Percentiles rank a stretch among this genome's conserved stretches.
These are phyloP conservation scores for Ichneumoninae sp. DNA, from an alignment of 2,888 invertebrate genomes.

Conservation along the genomic window DNA sequence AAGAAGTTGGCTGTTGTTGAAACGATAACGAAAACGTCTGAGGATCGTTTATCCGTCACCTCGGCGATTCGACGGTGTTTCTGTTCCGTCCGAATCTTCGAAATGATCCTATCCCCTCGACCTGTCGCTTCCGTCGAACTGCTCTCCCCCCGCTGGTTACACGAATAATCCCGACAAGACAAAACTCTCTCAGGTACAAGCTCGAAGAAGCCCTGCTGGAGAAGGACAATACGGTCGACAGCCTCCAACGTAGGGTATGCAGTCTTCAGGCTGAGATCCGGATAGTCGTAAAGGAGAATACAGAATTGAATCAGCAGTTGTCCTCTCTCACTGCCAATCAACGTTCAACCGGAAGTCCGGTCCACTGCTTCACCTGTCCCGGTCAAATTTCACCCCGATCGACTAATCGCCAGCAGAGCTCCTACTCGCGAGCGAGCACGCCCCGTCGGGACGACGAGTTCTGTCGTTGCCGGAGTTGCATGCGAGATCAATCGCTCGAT, in stretches of 20 bases:
- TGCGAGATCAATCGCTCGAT: constrained; percentile 66
- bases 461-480: constrained; percentile 72
- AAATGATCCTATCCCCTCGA: constrained; percentile 20
- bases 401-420: constrained; percentile 42
- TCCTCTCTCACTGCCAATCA: constrained; percentile 72
- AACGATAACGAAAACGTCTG: constrained; percentile 41
- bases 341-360: constrained; percentile 68
- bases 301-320: constrained; percentile 86
- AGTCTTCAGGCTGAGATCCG: constrained; percentile 88
- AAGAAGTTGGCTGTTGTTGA: constrained; percentile 52
- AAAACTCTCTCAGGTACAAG: constrained; percentile 85
- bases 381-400: constrained; percentile 67
- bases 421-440: constrained; percentile 65
- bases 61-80: constrained; percentile 34
- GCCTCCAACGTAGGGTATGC: constrained; percentile 87
- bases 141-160: background rate
- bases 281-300: constrained; percentile 87
- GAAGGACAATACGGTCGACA: constrained; percentile 88
- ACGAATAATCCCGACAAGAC: background rate
- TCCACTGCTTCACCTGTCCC: constrained; percentile 71
- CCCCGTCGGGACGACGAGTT: constrained; percentile 69
- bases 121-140: background rate
- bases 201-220: constrained; percentile 88
- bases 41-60: constrained; percentile 53
- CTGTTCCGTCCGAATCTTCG: constrained; percentile 38